A percentile compares a stretch with the other conserved stretches of the same genome.
Evolutionary conservation across 2,888 invertebrate species (phyloP).

Genomic region (Glaucopsyche alexis): DNA sequence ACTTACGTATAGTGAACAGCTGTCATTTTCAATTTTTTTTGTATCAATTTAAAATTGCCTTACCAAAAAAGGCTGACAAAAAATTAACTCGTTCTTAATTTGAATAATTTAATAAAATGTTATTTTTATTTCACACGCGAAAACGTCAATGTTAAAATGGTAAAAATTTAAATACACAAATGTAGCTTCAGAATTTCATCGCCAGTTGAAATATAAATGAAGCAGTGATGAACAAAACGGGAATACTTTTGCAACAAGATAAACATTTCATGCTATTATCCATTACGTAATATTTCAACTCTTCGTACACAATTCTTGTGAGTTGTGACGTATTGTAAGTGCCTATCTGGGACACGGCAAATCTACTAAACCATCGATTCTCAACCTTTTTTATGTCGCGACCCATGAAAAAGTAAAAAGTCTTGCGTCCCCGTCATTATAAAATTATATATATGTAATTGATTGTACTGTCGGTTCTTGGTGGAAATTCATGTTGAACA

Average conservation of each 20-base stretch:
- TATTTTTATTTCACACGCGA: background rate
- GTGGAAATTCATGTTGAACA: too few relatives aligned
- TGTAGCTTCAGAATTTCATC: constrained; percentile 7
- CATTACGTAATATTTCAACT: constrained; percentile 23
- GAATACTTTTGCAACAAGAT: background rate
- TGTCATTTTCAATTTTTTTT: too few relatives aligned
- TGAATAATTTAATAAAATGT: constrained; percentile 9
- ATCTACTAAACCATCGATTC: constrained; percentile 14
- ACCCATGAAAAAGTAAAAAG: too few relatives aligned
- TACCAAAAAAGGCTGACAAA: background rate
- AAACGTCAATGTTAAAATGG: constrained; percentile 5
- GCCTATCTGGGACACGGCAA: constrained; percentile 1
- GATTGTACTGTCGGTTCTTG: too few relatives aligned
- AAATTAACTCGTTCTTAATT: constrained; percentile 14
- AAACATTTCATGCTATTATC: constrained; percentile 26
- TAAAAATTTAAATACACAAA: constrained; percentile 14
- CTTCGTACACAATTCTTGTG: constrained; percentile 25
- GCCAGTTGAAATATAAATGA: constrained; percentile 26
- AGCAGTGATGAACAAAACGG: constrained; percentile 17
- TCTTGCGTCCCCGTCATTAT: too few relatives aligned
- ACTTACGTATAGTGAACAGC: too few relatives aligned
- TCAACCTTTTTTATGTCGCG: too few relatives aligned
- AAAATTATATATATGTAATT: too few relatives aligned
- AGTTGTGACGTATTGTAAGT: constrained; percentile 23
- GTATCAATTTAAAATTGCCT: too few relatives aligned